Conservation (phyloP, 2,888 invertebrate species). For the Sphaerophoria taeniata region DNA sequence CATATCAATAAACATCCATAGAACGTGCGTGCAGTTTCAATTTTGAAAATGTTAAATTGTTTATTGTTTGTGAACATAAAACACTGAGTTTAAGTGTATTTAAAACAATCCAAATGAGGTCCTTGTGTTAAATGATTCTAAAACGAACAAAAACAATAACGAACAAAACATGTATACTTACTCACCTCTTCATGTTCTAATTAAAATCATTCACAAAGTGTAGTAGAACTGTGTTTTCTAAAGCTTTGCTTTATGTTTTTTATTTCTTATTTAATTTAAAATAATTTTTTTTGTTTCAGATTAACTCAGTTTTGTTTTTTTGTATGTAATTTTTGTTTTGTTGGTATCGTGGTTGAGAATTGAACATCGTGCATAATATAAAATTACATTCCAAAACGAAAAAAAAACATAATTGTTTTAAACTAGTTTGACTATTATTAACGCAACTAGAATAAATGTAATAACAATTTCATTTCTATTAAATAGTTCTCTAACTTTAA, state of each 20-base stretch:
- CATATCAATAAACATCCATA: constrained; percentile 2
- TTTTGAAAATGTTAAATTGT: background rate
- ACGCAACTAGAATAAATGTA: constrained; percentile 47
- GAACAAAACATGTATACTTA: constrained; percentile 38
- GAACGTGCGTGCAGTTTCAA: constrained; percentile 19
- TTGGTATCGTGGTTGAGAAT: constrained; percentile 49
- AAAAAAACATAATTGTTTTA: constrained; percentile 35
- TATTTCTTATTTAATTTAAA: constrained; percentile 23
- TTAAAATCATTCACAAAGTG: constrained; percentile 49
- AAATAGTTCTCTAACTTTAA: constrained; percentile 40
- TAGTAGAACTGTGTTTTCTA: constrained; percentile 28
- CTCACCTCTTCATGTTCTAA: constrained; percentile 53
- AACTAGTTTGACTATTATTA: constrained; percentile 61
- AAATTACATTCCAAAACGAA: constrained; percentile 68
- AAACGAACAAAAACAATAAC: constrained; percentile 15
- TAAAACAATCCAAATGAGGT: background rate
- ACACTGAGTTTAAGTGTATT: constrained; percentile 12
- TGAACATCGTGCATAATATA: constrained; percentile 69
- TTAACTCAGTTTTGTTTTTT: constrained; percentile 36
- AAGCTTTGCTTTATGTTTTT: constrained; percentile 34
- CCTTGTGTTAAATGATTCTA: constrained; percentile 8
- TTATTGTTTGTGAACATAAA: constrained; percentile 10
- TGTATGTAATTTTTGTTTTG: constrained; percentile 39
- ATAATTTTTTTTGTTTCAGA: constrained; percentile 17
- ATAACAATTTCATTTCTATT: constrained; percentile 30